Evolutionary conservation across 2,113 vertebrate genomes (phyloP), one percentile per base, ranked within the genome.

Genomic region (Megaceryle torquata): DNA sequence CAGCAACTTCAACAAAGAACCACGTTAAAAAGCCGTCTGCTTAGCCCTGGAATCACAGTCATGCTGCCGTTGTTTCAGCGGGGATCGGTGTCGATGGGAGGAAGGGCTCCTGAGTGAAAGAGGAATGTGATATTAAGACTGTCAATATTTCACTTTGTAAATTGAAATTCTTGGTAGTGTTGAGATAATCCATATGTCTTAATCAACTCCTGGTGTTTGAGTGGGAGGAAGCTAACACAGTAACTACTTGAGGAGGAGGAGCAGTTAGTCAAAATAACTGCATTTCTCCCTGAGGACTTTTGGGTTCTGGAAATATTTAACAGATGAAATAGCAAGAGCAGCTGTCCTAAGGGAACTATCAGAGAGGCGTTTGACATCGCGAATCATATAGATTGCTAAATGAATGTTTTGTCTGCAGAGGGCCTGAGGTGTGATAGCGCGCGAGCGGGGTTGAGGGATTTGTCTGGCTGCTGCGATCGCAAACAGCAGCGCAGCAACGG

Each of bases 131-230:
- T 89, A 94, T 93, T 93, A 95, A 95, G 84, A 89, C 91, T 92
- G 83, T 96, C 96, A 96, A 92, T 96, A 95, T 96, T 96, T 96
- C 95, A 76, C 91, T 95, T 93, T 65, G 91, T 89, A 72, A 87
- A 94, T 86, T 88, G 92, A 82, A 94, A 86, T 79, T 82, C 88
- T 89, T 87, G 81, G 74, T 87, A 77, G 96, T 87, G 95, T 96
- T 97, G 95, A 95, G 96, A 92, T 96, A 94, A 96, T 96, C 95
- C 96, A 94, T 97, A 96, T 97, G 96, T 97, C 91, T 96, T 96
- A 97, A 97, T 96, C 94, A 96, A 2, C 93, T 96, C 78, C 44
- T 89, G 91, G 91, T 92, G 93, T 91, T 96, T 91, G 96, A 96
- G 96, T 97, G 91, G 96, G 96, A 96, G 91, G 92, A 89, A 96